These are phyloP conservation scores for Lycodopsis pacificus DNA, from an alignment of 2,797 vertebrate species.

Conservation along the genomic window DNA sequence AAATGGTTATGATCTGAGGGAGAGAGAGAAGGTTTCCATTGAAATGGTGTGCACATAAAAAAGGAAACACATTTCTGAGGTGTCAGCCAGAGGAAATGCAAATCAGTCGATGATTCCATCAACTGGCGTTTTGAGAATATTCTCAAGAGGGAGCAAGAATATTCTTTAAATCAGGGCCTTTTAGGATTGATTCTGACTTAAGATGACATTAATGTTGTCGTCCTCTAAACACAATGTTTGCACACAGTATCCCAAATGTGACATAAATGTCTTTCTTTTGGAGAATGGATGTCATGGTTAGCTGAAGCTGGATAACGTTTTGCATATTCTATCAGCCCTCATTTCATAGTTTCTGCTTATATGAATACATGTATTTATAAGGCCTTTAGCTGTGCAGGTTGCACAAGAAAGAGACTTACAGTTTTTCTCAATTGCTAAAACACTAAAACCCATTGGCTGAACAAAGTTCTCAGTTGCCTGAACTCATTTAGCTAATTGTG, in stretches of 20 bases:
- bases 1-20: conserved; percentile 88
- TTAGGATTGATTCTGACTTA: neutral
- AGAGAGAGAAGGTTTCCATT: conserved; percentile 6
- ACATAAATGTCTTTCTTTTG: conserved; percentile 7
- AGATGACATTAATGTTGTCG: neutral
- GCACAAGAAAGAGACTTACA: conserved; percentile 4
- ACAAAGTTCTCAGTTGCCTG: too few relatives aligned
- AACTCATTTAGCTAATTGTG: too few relatives aligned
- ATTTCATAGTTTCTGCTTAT: conserved; percentile 37
- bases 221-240: neutral
- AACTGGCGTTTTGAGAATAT: neutral
- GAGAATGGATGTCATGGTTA: conserved; percentile 23
- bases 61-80: conserved; percentile 11
- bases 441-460: too few relatives aligned
- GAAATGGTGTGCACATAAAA: conserved; percentile 3
- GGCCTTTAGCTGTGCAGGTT: conserved; percentile 36
- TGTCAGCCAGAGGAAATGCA: conserved; percentile 14
- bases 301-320: conserved; percentile 14
- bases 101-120: conserved; percentile 3
- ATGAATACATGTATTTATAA: conserved; percentile 35
- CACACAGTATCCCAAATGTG: conserved; percentile 10
- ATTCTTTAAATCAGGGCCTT: conserved; percentile 6
- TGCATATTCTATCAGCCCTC: conserved; percentile 20
- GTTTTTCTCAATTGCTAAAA: too few relatives aligned
- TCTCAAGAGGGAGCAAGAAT: neutral